Base-by-base conservation (phyloP, 1,140 invertebrate genomes). In the Drosophila miranda region DNA sequence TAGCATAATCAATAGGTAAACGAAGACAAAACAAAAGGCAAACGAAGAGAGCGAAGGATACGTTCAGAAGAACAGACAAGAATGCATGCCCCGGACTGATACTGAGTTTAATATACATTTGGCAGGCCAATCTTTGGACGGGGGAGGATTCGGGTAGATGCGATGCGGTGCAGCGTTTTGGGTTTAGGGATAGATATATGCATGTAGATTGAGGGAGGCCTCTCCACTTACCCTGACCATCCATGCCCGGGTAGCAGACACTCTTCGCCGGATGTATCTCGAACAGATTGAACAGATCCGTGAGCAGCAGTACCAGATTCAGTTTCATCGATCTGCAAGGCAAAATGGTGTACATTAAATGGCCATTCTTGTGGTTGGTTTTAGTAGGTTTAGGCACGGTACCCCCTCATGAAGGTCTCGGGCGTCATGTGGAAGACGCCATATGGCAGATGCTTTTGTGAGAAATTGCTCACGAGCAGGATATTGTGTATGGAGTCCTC, bases 321-420 rank as follows among this genome's bases (percentile, higher is more conserved):
- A 97, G 95, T 87, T 95, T 96, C 95, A 98, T 97, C 45, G 96
- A 96, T 71, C 96, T 97, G 90, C 8, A 49, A 43, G 6, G 9
- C 8, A 14, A 92, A 92, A 88, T n/a, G 45, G 16, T 11, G 14
- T n/a, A 58, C 3, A 41, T 6, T 14, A 7, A 30, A 43, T 49
- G 43, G 0, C 2, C 3, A 49, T 51, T 30, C 57, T 55, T 19
- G 14, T 38, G 0, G 2, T 3, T 30, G 8, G 19, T 19, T 0
- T 8, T 8, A 26, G 23, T 30, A 30, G 1, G 2, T 30, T 3
- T 5, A 5, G 34, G 3, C 13, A 11, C 34, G 3, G 3, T 91
- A 97, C 96, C 97, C 96, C 91, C 97, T 94, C 93, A 98, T 96
- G 90, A 98, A 99, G 26, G 98, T 96, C 91, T 99, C 98, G 43